phyloP scores from a whole-genome alignment of 1,140 invertebrate genomes.

The Drosophila truncata region DNA sequence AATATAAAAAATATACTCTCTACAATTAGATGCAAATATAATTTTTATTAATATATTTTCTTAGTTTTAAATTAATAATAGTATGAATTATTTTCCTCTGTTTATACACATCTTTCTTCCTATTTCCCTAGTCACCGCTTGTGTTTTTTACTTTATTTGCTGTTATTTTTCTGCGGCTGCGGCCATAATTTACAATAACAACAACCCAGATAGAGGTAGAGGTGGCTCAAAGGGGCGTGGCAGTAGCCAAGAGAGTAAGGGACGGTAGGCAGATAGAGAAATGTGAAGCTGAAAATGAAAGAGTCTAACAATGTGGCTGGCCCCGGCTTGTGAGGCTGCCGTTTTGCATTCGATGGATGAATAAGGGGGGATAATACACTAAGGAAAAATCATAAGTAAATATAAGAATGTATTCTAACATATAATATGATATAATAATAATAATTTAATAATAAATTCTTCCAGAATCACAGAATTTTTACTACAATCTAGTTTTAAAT shows the following conservation, averaged over 20 bases:
- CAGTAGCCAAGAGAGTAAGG: background rate
- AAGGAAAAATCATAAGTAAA: background rate
- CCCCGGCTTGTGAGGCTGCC: slow-evolving; percentile 32
- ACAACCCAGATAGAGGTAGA: slow-evolving; percentile 34
- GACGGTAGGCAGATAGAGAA: slow-evolving; percentile 58
- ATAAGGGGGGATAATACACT: background rate
- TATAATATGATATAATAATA: background rate
- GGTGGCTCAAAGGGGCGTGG: slow-evolving; percentile 33
- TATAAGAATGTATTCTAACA: background rate
- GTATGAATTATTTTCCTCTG: background rate
- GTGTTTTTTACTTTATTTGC: slow-evolving; percentile 60
- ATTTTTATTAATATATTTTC: background rate
- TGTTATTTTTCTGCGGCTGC: slow-evolving; percentile 73
- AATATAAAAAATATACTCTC: background rate
- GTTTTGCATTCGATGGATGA: slow-evolving; percentile 51
- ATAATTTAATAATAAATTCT: background rate
- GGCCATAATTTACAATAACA: slow-evolving; percentile 81
- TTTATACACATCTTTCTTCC: slow-evolving; percentile 12
- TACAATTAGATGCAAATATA: background rate
- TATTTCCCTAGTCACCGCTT: slow-evolving; percentile 40
- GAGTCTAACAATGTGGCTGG: slow-evolving; percentile 76
- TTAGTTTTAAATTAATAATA: background rate
- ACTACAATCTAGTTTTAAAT: background rate
- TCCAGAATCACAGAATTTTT: rapidly evolving
- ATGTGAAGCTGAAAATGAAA: slow-evolving; percentile 79